These are phyloP conservation scores for Melipona quadrifasciata DNA, from an alignment of 1,140 invertebrate genomes.

Conservation along the genomic window DNA sequence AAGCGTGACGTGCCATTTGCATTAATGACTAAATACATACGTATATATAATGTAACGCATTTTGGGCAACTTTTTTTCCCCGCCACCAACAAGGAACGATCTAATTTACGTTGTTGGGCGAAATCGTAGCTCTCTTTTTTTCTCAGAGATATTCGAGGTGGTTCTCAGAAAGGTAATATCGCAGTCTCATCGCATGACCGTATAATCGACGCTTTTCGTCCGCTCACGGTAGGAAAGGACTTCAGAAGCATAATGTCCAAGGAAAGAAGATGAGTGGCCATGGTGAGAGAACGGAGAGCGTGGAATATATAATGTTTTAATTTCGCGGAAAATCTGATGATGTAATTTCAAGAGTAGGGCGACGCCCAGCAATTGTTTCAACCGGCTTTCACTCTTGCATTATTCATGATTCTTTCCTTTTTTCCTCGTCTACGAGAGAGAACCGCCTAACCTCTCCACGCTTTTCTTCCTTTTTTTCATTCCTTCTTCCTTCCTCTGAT, in stretches of 20 bases:
- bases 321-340: constrained; percentile 71
- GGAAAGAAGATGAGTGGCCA: constrained; percentile 40
- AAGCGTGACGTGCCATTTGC: background rate
- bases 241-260: constrained; percentile 11
- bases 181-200: constrained; percentile 43
- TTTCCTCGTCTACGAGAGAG: constrained; percentile 54
- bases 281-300: constrained; percentile 23
- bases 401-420: constrained; percentile 66
- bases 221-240: background rate
- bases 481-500: constrained; percentile 8
- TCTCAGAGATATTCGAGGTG: background rate
- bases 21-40: background rate
- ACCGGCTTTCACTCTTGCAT: constrained; percentile 67
- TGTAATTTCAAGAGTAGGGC: constrained; percentile 70
- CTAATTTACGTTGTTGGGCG: background rate
- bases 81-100: background rate
- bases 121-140: background rate
- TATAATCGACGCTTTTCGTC: constrained; percentile 62
- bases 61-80: background rate
- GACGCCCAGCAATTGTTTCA: constrained; percentile 70
- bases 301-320: constrained; percentile 69
- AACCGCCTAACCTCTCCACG: constrained; percentile 20
- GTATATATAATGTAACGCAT: too few relatives aligned
- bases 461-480: background rate
- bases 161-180: background rate